Evolutionary conservation across 2,797 vertebrate species (phyloP), one percentile per base, ranked within the genome.

Genomic region (Melanotaenia pygmaea): DNA sequence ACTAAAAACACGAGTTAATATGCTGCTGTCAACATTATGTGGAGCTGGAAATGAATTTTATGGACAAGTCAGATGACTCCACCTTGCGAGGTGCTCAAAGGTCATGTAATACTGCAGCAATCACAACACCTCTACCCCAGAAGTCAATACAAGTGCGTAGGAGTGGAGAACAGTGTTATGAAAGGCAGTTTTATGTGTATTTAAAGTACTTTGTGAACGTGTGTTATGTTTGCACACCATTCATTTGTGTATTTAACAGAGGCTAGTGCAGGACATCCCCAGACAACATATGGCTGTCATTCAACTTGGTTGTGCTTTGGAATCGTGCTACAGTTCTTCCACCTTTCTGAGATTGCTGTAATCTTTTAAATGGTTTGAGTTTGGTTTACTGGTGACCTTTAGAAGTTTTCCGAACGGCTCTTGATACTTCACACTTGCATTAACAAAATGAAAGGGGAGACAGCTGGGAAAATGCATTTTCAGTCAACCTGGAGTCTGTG

Each of bases 21-120:
- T 32, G 12, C 51, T 12, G 2, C 2, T 18, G 18, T 56, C 68
- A 45, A 22, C 16, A 34, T 56, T 14, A 53, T 5, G 10, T 63
- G 10, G 22, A 14, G 30, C 20, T 6, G 18, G 18, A 58, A 56
- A 1, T 63, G 4, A 54, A 54, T 50, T 58, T 77, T 68, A 78
- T 12, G 5, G 67, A 37, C 8, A 13, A n/a, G 38, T 51, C 11
- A 14, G 26, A 79, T 73, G 61, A 87, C 53, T 84, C 56, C 62
- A 28, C 54, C 58, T 67, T 56, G 30, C 57, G 58, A 24, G 6
- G 5, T 12, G 59, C 72, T 68, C 82, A 89, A 86, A 81, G 84
- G 76, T 73, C 70, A 76, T 4, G 28, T 2, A 50, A 74, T 57
- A 64, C 9, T 76, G 62, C 65, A 70, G 59, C 56, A 69, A 67